A percentile compares a stretch with the other conserved stretches of the same genome.
phyloP scores from a whole-genome alignment of 2,888 invertebrate species.

The Periphyllus acericola region DNA sequence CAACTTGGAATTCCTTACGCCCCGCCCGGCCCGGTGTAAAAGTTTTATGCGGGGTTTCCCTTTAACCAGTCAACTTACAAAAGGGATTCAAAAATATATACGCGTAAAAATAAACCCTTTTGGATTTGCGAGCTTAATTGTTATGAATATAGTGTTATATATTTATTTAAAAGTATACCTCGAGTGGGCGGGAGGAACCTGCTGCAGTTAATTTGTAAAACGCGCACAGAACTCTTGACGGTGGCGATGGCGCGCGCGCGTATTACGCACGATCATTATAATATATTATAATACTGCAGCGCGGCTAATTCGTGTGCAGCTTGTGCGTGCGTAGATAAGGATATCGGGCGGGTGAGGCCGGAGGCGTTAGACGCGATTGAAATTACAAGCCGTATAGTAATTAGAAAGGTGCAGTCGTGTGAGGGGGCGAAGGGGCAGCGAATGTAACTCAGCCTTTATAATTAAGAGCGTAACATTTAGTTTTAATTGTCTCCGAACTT shows the following conservation, averaged over 20 bases:
- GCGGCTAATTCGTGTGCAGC: not conserved
- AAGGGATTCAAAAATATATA: not conserved
- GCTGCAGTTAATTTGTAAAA: conserved; percentile 33
- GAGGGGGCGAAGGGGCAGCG: not conserved
- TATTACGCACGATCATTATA: too few species aligned
- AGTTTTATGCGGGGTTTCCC: not conserved
- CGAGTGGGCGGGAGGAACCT: not conserved
- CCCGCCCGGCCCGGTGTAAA: not conserved
- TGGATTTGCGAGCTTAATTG: conserved; percentile 2
- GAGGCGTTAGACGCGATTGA: conserved; percentile 27
- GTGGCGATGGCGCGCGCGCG: not conserved
- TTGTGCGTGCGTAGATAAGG: not conserved
- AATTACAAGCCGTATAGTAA: conserved; percentile 56
- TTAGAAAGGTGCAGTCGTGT: conserved; percentile 25
- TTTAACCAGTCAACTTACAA: not conserved
- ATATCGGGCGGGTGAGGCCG: not conserved
- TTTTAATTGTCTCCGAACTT: conserved; percentile 60
- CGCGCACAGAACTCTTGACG: not conserved
- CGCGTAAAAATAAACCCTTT: not conserved
- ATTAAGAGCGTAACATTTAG: conserved; percentile 59
- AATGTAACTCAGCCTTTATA: conserved; percentile 53
- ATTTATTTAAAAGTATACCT: not conserved
- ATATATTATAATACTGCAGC: too few species aligned
- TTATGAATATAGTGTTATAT: not conserved
- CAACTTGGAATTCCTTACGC: not conserved